Conservation (phyloP, 2,888 invertebrate genomes). For the Nematopogon swammerdamellus region DNA sequence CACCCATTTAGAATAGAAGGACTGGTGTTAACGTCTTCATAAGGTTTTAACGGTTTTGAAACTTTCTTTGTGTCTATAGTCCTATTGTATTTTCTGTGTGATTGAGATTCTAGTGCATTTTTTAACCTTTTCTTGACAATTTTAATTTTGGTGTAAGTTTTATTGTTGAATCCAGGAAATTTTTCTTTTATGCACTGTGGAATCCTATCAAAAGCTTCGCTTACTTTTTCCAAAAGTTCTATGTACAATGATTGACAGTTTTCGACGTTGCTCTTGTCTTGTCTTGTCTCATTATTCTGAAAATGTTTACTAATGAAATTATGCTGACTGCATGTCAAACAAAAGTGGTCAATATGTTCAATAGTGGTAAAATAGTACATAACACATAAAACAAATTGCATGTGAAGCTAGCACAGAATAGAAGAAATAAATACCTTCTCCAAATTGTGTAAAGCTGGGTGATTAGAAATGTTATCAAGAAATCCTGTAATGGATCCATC, state of each 20-base stretch:
- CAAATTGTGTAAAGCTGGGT: constrained; percentile 20
- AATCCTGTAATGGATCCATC: constrained; percentile 24
- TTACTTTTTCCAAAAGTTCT: constrained; percentile 62
- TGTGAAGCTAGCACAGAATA: too few species aligned
- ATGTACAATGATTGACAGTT: constrained; percentile 52
- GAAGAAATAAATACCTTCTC: not conserved
- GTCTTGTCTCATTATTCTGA: too few species aligned
- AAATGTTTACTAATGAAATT: not conserved
- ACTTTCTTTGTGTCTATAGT: not conserved
- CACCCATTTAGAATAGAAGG: constrained; percentile 18
- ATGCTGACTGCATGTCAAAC: too few species aligned
- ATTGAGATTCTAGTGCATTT: constrained; percentile 30
- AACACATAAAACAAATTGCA: too few species aligned
- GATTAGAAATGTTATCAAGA: constrained; percentile 19
- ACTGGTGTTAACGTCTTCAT: constrained; percentile 14
- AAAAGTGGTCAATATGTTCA: too few species aligned
- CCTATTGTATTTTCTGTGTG: constrained; percentile 24
- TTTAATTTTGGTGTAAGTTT: constrained; percentile 55
- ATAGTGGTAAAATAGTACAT: too few species aligned
- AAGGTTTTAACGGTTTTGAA: constrained; percentile 14
- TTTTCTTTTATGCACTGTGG: constrained; percentile 58
- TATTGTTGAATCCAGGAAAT: constrained; percentile 58
- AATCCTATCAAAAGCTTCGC: constrained; percentile 59
- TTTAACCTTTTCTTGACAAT: constrained; percentile 57
- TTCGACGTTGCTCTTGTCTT: constrained; percentile 15